Conservation (phyloP, 2,797 vertebrate species). For the Tauraco hartlaubi region DNA sequence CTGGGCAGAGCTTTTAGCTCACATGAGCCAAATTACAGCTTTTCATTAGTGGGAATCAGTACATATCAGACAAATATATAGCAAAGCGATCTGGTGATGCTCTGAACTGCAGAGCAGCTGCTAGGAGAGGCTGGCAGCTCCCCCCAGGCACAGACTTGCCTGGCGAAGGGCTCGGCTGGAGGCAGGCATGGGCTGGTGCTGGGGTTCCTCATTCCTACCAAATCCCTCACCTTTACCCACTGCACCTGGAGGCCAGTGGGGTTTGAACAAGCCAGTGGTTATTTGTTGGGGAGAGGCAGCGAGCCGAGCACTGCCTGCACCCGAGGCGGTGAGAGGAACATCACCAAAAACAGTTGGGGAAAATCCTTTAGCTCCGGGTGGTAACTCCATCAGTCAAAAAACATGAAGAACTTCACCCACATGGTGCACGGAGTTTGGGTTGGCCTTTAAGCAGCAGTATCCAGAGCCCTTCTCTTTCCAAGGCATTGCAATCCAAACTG, state of each 20-base stretch:
- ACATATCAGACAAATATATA: rapidly evolving
- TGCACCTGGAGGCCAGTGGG: neutral
- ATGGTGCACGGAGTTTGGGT: rapidly evolving
- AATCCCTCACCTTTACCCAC: constrained; percentile 7
- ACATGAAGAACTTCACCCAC: neutral
- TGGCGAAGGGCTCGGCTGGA: neutral
- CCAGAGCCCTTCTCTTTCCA: neutral
- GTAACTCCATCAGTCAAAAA: neutral
- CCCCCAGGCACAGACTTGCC: constrained; percentile 15
- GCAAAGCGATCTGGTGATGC: neutral
- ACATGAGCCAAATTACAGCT: neutral
- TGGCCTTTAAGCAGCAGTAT: neutral
- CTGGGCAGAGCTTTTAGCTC: neutral
- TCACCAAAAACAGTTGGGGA: neutral
- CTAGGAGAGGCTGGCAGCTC: neutral
- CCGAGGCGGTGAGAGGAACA: neutral
- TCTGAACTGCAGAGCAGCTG: neutral
- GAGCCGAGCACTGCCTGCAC: neutral
- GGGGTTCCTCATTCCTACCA: neutral
- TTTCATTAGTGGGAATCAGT: neutral
- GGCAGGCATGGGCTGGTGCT: constrained; percentile 6
- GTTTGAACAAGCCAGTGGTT: neutral
- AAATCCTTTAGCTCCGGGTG: neutral
- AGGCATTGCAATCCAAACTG: neutral
- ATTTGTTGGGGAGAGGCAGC: neutral